These are phyloP conservation scores for Todiramphus chloris DNA, from an alignment of 2,113 vertebrate genomes.

Conservation along the genomic window DNA sequence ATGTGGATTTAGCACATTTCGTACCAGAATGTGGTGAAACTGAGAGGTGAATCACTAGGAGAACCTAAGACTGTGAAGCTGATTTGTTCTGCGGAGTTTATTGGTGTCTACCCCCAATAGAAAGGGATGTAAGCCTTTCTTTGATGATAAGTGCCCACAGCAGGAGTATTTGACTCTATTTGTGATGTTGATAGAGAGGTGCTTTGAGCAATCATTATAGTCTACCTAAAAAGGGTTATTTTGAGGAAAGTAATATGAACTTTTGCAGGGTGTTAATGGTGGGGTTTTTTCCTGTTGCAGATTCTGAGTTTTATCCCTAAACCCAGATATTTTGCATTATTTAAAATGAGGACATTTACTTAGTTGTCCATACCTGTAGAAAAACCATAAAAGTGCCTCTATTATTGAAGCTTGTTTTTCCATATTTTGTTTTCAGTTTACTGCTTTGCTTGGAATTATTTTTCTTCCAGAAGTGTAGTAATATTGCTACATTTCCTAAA, in stretches of 20 bases:
- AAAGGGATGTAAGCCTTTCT: background rate
- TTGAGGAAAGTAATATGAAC: background rate
- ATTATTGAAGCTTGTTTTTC: background rate
- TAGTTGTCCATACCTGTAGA: background rate
- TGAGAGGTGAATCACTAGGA: background rate
- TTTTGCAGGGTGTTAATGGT: background rate
- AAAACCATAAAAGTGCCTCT: background rate
- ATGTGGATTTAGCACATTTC: background rate
- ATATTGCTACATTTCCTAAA: background rate
- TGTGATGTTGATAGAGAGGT: background rate
- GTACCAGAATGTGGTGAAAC: background rate
- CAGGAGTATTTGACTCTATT: background rate
- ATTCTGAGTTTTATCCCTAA: background rate
- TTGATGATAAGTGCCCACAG: background rate
- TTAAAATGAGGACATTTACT: background rate
- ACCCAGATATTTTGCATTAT: background rate
- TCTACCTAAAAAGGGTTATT: background rate
- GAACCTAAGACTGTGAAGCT: background rate
- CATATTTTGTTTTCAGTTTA: too few species aligned
- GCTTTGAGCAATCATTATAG: background rate
- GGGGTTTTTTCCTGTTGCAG: background rate
- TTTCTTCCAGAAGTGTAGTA: background rate
- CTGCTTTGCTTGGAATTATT: background rate
- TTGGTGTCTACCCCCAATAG: background rate
- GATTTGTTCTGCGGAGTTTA: background rate